A percentile compares a stretch with the other conserved stretches of the same genome.
phyloP scores from a whole-genome alignment of 2,113 vertebrate genomes.

The Lanius ludovicianus region DNA sequence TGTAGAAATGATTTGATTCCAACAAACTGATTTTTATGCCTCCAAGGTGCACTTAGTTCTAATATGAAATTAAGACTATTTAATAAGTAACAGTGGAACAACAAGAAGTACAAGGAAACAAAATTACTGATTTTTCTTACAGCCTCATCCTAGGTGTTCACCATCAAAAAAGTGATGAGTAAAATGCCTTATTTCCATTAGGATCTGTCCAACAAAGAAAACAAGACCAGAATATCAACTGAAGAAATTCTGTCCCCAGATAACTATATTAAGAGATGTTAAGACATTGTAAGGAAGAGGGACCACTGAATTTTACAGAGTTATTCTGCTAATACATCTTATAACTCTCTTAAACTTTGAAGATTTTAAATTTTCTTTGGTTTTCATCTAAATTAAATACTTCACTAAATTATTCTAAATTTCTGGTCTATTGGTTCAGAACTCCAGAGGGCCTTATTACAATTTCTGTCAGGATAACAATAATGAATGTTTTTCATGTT shows the following conservation, averaged over 20 bases:
- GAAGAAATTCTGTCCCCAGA: background rate
- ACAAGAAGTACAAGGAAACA: background rate
- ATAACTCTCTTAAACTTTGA: background rate
- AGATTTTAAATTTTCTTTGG: background rate
- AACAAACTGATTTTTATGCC: background rate
- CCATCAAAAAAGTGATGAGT: background rate
- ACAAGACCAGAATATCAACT: background rate
- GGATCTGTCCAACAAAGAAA: background rate
- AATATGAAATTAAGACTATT: background rate
- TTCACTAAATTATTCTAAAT: background rate
- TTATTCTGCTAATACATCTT: background rate
- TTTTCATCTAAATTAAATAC: background rate
- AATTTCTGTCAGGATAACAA: background rate
- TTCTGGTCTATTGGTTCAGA: background rate
- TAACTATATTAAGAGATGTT: background rate
- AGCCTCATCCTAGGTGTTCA: rapidly evolving
- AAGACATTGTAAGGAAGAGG: background rate
- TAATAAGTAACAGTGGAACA: background rate
- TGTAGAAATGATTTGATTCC: background rate
- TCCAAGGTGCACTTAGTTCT: background rate
- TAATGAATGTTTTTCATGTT: background rate
- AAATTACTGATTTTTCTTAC: background rate
- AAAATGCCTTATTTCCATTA: background rate
- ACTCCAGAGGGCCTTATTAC: rapidly evolving
- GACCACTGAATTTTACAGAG: background rate